These are phyloP conservation scores for Tricholaema leucomelas DNA, from an alignment of 2,113 vertebrate genomes.

Conservation along the genomic window DNA sequence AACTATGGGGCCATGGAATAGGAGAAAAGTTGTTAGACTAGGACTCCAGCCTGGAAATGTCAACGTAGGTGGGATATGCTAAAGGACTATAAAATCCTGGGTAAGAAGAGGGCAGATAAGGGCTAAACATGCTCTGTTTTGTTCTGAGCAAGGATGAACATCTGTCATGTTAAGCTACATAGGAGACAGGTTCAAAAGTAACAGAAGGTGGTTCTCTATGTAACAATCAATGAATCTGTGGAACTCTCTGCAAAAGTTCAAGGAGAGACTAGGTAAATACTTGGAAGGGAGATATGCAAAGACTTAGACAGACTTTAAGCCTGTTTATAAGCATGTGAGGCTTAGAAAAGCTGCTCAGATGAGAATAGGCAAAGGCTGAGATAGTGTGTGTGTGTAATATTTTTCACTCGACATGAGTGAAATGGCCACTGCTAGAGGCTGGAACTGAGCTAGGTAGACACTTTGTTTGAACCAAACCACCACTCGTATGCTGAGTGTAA, in stretches of 20 bases:
- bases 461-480: neutral
- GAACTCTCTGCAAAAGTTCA: neutral
- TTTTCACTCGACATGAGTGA: neutral
- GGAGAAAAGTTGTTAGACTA: neutral
- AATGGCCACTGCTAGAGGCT: neutral
- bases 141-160: neutral
- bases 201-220: neutral
- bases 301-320: neutral
- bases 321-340: neutral
- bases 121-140: neutral
- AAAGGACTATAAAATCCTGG: neutral
- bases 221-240: neutral
- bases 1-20: neutral
- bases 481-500: neutral
- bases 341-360: neutral
- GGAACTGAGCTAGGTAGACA: neutral
- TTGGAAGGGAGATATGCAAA: neutral
- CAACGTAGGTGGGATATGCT: rapidly evolving
- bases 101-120: neutral
- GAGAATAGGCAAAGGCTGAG: neutral
- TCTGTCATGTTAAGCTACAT: neutral
- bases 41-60: neutral
- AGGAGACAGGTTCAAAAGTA: neutral
- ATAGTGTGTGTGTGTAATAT: neutral
- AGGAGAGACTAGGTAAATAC: neutral